Evolutionary conservation across 2,888 invertebrate genomes (phyloP).

Genomic region (Drosophila neotestacea): DNA sequence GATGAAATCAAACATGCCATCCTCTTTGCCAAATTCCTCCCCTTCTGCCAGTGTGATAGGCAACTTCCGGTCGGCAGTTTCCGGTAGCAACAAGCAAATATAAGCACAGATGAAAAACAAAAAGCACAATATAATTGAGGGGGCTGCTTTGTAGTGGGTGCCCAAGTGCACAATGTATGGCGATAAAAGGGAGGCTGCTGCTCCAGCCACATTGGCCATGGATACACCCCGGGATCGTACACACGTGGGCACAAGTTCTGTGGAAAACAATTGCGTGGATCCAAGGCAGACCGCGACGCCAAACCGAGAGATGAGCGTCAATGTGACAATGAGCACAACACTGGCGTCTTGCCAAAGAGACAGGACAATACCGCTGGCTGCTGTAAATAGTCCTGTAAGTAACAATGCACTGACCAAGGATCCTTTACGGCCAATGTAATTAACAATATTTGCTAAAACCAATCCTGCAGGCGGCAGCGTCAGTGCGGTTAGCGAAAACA

Average conservation of each 20-base stretch:
- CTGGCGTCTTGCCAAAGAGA: constrained; percentile 69
- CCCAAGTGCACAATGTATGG: constrained; percentile 86
- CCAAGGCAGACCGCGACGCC: constrained; percentile 87
- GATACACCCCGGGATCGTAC: constrained; percentile 88
- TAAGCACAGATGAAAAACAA: constrained; percentile 85
- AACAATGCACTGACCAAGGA: constrained; percentile 86
- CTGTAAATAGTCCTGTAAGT: constrained; percentile 86
- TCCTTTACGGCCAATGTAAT: constrained; percentile 85
- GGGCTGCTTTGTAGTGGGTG: constrained; percentile 83
- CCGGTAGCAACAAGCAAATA: constrained; percentile 87
- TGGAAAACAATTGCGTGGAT: constrained; percentile 87
- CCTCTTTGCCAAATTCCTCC: constrained; percentile 56
- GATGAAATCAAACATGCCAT: constrained; percentile 64
- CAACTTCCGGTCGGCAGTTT: constrained; percentile 85
- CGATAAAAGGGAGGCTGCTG: constrained; percentile 87
- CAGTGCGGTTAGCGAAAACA: constrained; percentile 86
- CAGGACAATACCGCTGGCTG: constrained; percentile 85
- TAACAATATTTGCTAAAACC: constrained; percentile 57
- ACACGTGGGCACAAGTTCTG: constrained; percentile 88
- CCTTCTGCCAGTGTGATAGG: constrained; percentile 62
- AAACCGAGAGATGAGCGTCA: constrained; percentile 86
- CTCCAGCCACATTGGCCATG: constrained; percentile 87
- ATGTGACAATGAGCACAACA: constrained; percentile 81
- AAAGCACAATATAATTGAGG: constrained; percentile 86
- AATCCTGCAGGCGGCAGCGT: constrained; percentile 86